Evolutionary conservation across 92 coral and sea anemone species (phyloP), one percentile per base, ranked within the genome.

Genomic region (Umimayanthus chanpuru): DNA sequence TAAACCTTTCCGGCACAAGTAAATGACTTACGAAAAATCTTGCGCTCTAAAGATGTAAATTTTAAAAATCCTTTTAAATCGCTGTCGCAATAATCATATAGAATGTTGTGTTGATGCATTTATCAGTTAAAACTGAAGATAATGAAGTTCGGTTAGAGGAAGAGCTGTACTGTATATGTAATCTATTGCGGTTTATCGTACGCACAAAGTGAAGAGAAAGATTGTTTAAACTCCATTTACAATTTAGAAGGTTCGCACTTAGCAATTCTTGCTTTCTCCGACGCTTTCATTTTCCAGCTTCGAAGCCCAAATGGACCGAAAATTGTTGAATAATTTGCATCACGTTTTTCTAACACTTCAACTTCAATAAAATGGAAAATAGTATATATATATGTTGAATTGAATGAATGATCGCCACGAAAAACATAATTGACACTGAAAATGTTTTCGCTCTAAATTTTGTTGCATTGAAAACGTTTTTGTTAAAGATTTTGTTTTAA

Each of bases 341-440:
- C 25, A 18, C 44, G 86, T 12, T 66, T 38, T 16, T 39, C 56
- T 21, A 41, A n/a, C 53, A n/a, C 41, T 80, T 56, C 47, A 36
- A 55, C 7, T 77, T 43, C 55, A 58, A 20, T 61, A 15, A 3
- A 81, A 58, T 64, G 70, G 73, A 81, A 61, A 81, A 81, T 61
- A 9, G 26, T 36, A 10, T 74, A 74, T 15, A n/a, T 73, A n/a
- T 74, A 14, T n/a, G 16, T 77, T 43, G 20, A 78, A 53, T 28
- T 39, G 61, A 78, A 78, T 29, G 65, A n/a, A 78, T 29, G 65
- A n/a, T 12, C 65, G 4, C 11, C 65, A 2, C 6, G 9, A 38
- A 74, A 74, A 38, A 30, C 9, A 2, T 5, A 21, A 73, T 2
- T 73, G 8, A 32, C 40, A 73, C 2, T 30, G 78, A 16, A 38